phyloP scores from a whole-genome alignment of 2,113 vertebrate genomes.

The Buteo buteo region DNA sequence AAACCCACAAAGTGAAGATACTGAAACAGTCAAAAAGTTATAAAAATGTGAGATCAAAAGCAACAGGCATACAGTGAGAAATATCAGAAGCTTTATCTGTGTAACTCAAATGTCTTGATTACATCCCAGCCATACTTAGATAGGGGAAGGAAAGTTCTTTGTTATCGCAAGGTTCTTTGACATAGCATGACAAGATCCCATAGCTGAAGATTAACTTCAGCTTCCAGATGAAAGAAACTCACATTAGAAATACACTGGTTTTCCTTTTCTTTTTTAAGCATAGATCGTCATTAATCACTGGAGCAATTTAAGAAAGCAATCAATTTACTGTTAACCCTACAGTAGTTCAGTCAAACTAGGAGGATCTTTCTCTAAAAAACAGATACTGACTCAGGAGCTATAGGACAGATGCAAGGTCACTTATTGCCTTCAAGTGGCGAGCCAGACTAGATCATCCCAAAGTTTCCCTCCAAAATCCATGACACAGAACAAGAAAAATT shows the following conservation, averaged over 20 bases:
- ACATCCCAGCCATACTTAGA: not conserved
- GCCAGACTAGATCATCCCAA: not conserved
- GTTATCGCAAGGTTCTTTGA: not conserved
- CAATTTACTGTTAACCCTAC: not conserved
- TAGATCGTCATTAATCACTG: not conserved
- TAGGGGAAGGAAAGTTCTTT: not conserved
- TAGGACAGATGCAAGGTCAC: not conserved
- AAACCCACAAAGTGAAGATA: not conserved
- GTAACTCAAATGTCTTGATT: not conserved
- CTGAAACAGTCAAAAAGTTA: not conserved
- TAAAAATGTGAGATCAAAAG: not conserved
- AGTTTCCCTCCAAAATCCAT: not conserved
- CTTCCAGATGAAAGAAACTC: not conserved
- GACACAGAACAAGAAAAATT: not conserved
- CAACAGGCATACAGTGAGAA: not conserved
- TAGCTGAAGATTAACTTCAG: not conserved
- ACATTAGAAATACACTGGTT: not conserved
- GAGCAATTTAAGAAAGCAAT: not conserved
- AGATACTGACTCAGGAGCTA: not conserved
- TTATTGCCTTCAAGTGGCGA: not conserved
- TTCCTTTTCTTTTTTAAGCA: not conserved
- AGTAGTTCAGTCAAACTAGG: not conserved
- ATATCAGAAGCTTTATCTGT: not conserved
- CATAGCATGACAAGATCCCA: not conserved
- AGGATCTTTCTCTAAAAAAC: not conserved